Percentiles rank a stretch among this genome's conserved stretches.
Evolutionary conservation across 1,140 invertebrate species (phyloP).

Genomic region (Penaeus vannamei): DNA sequence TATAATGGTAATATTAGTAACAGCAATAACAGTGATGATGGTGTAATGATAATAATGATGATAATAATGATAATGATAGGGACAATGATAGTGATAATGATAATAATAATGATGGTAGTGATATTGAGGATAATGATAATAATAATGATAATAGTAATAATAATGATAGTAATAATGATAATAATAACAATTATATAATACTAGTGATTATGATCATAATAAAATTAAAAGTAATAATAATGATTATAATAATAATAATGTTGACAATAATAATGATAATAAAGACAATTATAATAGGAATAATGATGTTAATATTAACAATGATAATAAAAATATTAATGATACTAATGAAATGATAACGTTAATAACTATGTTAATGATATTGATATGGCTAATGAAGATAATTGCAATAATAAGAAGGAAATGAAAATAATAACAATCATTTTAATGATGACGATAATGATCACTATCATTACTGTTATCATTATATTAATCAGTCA

Average conservation of each 20-base stretch:
- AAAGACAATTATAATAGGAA: neutral
- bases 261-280: neutral
- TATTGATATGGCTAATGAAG: too few relatives aligned
- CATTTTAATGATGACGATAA: too few relatives aligned
- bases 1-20: too few relatives aligned
- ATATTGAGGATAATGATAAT: too few relatives aligned
- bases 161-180: neutral
- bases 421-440: neutral
- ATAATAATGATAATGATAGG: too few relatives aligned
- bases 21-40: too few relatives aligned
- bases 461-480: neutral
- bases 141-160: too few relatives aligned
- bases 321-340: conserved; percentile 32
- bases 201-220: conserved; percentile 5
- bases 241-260: neutral
- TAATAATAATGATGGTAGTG: too few relatives aligned
- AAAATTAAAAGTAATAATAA: conserved; percentile 4
- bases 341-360: neutral
- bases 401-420: too few relatives aligned
- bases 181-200: conserved; percentile 25
- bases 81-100: too few relatives aligned
- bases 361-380: neutral
- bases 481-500: neutral
- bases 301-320: conserved; percentile 28
- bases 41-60: too few relatives aligned